Base-by-base conservation (phyloP, 2,113 vertebrate species). In the Malurus melanocephalus region DNA sequence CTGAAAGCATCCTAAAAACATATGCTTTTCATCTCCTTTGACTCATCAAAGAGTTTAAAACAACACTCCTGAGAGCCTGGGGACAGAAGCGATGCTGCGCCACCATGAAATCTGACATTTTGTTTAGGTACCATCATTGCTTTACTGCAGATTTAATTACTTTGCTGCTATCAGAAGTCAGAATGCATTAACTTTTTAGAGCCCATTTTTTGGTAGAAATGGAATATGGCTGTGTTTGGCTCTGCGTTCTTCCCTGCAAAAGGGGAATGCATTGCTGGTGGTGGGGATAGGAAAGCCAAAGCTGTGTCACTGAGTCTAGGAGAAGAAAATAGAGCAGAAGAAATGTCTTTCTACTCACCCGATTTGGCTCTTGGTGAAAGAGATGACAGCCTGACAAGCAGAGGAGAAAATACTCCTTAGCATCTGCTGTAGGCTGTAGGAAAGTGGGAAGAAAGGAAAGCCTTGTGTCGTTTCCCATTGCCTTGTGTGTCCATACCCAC, bases 101-200 rank as follows among this genome's bases (percentile, higher is more conserved):
- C 46, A 61, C 55, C 73, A 43, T 78, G 77, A 92, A 88, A 91
- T 76, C 5, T 84, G 46, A 88, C 71, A 81, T 93, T 91, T 94
- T 91, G 66, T 55, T 92, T 79, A 91, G 74, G 59, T 93, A 55
- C 53, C 38, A 59, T 81, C 74, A 88, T 55, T 79, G 65, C 59
- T 94, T 79, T 84, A 72, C 66, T 76, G 69, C 10, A 72, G 61
- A n/a, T 83, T 80, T 85, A 89, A 88, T 92, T 88, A 83, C 87
- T 92, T 90, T 81, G 66, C 69, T 93, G 30, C 33, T 65, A 38
- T 88, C 42, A 75, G 38, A 81, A 72, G 26, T 10, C 33, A 46
- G 38, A 23, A 49, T 14, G 8, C 38, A 62, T 84, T 83, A 73
- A 65, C 57, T 65, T 84, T 84, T 61, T 35, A 68, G 24, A 61